Base-by-base conservation (phyloP, 2,797 vertebrate species). In the Gadopsis marmoratus region DNA sequence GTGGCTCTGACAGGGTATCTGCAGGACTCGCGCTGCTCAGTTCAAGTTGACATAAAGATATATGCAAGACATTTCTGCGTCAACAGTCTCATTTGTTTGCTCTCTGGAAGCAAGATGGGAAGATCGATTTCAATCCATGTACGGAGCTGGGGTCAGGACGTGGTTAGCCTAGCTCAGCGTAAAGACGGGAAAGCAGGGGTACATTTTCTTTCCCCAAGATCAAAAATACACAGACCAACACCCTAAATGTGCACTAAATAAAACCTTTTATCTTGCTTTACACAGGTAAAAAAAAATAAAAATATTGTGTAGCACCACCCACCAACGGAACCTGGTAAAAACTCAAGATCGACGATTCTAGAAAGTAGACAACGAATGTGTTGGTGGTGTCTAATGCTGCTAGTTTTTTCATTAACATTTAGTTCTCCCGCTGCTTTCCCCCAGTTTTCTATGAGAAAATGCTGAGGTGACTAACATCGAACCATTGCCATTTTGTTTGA, bases 1-100 rank as follows among this genome's bases (percentile, higher is more conserved):
- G n/a, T 53, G 47, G 62, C 37, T 60, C 39, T 66, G 35, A 61
- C 59, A 64, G 56, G 33, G 56, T 45, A 13, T 41, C 53, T 71
- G 45, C 31, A 45, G 35, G 26, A 8, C n/a, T 31, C 21, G 33
- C 29, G 9, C 29, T 7, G 48, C 47, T 31, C 23, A 37, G 13
- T 72, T 13, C 31, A 9, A 35, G 41, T 39, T 37, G 4, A 19
- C 6, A 35, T 35, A 39, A n/a, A 47, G 45, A 65, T 29, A 2
- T 11, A 35, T 4, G 26, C 2, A 4, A 50, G 17, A 64, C 16
- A 65, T 48, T 29, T 39, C n/a, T 21, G 19, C 19, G n/a, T 39
- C 29, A 60, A 51, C 13, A 39, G 41, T 71, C 21, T 8, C 1
- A 26, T 58, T 55, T 56, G 53, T 9, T 60, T 23, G 45, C 43